These are phyloP conservation scores for Xyrauchen texanus DNA, from an alignment of 2,113 vertebrate species.

Conservation along the genomic window DNA sequence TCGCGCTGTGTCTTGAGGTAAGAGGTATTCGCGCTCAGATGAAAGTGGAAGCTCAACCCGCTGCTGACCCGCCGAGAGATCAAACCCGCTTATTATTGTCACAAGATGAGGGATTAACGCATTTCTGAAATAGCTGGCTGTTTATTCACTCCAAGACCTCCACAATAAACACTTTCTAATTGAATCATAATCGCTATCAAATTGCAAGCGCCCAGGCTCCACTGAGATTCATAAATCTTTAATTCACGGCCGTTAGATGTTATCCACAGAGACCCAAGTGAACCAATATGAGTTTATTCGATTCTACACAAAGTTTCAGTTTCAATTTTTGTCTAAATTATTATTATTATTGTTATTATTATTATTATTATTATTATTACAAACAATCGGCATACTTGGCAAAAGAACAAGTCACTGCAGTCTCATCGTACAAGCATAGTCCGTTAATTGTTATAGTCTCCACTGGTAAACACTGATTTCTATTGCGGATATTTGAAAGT, in stretches of 20 bases:
- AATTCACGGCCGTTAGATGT: constrained; percentile 76
- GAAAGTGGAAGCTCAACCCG: constrained; percentile 78
- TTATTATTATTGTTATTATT: too few species aligned
- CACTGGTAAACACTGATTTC: neutral
- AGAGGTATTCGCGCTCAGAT: constrained; percentile 66
- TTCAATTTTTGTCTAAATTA: too few species aligned
- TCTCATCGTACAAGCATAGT: too few species aligned
- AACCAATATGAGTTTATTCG: constrained; percentile 52
- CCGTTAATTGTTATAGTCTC: too few species aligned
- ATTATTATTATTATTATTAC: too few species aligned
- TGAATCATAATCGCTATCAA: constrained; percentile 98
- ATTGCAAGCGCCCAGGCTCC: constrained; percentile 87
- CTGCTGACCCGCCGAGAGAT: constrained; percentile 79
- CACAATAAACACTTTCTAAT: constrained; percentile 98
- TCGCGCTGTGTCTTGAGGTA: constrained; percentile 59
- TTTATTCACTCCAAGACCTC: constrained; percentile 86
- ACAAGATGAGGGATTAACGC: constrained; percentile 98
- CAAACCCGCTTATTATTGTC: constrained; percentile 93
- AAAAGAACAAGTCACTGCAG: too few species aligned
- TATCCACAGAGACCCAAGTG: constrained; percentile 48
- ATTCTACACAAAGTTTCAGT: too few species aligned
- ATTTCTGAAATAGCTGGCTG: constrained; percentile 99
- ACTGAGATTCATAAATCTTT: constrained; percentile 90
- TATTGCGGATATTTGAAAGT: neutral
- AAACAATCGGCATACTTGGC: too few species aligned